phyloP scores from a whole-genome alignment of 92 coral and sea anemone genomes.

The Parazoanthus swiftii region DNA sequence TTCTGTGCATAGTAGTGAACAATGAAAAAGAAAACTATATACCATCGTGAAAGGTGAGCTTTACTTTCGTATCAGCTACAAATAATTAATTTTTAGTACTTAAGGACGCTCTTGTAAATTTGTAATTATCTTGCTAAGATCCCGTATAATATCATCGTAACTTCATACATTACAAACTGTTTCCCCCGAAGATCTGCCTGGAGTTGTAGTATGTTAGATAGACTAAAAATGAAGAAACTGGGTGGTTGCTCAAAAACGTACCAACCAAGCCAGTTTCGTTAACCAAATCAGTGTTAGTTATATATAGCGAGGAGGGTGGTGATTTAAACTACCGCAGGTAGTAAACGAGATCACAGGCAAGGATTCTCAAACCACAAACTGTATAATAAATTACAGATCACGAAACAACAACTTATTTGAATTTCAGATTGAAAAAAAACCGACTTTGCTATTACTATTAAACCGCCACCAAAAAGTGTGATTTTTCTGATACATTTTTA shows the following conservation, averaged over 20 bases:
- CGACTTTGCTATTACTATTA: neutral
- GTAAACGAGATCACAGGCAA: neutral
- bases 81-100: neutral
- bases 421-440: neutral
- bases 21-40: neutral
- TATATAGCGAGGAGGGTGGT: neutral
- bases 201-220: too few species aligned
- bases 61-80: neutral
- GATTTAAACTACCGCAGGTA: neutral
- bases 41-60: neutral
- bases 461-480: neutral
- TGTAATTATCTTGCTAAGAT: neutral
- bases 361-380: neutral
- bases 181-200: neutral
- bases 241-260: neutral
- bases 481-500: too few species aligned
- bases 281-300: neutral
- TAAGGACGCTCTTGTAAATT: neutral
- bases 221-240: neutral
- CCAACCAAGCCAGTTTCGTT: neutral
- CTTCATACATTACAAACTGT: too few species aligned
- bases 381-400: neutral
- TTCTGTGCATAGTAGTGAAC: neutral
- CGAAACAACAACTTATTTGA: neutral
- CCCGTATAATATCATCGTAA: neutral